These are phyloP conservation scores for Stratiomys singularior DNA, from an alignment of 2,888 invertebrate genomes.

Conservation along the genomic window DNA sequence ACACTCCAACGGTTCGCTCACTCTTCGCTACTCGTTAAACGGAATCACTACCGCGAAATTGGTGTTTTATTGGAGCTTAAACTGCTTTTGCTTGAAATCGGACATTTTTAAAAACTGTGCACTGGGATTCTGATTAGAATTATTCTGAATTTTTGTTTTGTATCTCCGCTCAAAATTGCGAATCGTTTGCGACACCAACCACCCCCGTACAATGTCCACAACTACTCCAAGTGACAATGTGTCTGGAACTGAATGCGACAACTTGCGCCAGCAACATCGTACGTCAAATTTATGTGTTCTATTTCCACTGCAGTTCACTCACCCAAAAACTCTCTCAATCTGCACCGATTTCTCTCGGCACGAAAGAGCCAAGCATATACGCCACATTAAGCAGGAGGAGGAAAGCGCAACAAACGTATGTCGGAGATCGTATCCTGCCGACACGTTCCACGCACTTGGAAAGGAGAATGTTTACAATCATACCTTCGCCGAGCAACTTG, in stretches of 20 bases:
- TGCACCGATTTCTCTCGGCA: not conserved
- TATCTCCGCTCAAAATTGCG: too few species aligned
- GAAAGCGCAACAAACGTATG: too few species aligned
- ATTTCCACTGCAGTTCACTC: constrained; percentile 1
- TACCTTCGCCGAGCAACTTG: not conserved
- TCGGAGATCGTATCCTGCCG: not conserved
- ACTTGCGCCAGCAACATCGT: constrained; percentile 13
- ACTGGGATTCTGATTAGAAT: too few species aligned
- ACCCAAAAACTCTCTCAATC: not conserved
- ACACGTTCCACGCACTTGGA: not conserved
- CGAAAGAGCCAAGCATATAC: not conserved
- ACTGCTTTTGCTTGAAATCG: too few species aligned
- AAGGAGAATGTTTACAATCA: constrained; percentile 11
- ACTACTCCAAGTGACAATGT: constrained; percentile 26
- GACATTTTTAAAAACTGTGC: too few species aligned
- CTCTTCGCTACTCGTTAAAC: too few species aligned
- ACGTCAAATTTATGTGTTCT: constrained; percentile 9
- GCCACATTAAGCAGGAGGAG: too few species aligned
- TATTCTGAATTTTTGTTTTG: too few species aligned
- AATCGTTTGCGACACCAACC: not conserved
- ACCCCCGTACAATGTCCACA: constrained; percentile 14
- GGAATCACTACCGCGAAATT: too few species aligned
- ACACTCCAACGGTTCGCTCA: too few species aligned
- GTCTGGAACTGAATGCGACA: constrained; percentile 23
- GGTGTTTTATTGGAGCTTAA: too few species aligned